Evolutionary conservation across 92 coral and sea anemone genomes (phyloP).

Genomic region (Siderastrea siderea): DNA sequence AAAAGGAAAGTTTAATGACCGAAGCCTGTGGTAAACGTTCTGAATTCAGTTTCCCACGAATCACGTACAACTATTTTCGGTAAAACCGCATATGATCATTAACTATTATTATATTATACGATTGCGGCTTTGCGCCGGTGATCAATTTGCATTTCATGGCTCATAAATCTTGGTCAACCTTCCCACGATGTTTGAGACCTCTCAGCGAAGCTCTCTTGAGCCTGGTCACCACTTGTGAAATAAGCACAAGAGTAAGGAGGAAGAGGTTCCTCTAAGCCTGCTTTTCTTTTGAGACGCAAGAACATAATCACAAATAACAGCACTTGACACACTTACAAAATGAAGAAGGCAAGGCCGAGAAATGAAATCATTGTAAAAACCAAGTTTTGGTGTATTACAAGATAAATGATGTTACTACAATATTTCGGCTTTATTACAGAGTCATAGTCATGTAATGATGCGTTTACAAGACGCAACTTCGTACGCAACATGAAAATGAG

Average conservation of each 20-base stretch:
- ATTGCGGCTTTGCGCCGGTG: background rate
- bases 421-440: no score
- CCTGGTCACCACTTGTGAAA: background rate
- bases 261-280: background rate
- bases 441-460: no score
- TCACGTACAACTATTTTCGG: background rate
- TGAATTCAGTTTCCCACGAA: constrained; percentile 40
- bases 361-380: no score
- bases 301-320: no score
- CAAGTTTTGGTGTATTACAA: no score
- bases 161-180: background rate
- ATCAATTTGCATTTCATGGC: constrained; percentile 14
- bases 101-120: background rate
- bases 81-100: background rate
- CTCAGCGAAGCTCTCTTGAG: background rate
- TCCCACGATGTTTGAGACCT: background rate
- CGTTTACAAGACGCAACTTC: no score
- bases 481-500: no score
- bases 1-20: background rate
- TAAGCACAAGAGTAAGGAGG: background rate
- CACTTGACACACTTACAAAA: no score
- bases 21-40: constrained; percentile 19
- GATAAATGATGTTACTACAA: no score
- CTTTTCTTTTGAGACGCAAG: no score
- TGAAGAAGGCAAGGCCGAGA: no score